A percentile compares a stretch with the other conserved stretches of the same genome.
phyloP scores from a whole-genome alignment of 2,113 vertebrate genomes.

The Tricholaema leucomelas region DNA sequence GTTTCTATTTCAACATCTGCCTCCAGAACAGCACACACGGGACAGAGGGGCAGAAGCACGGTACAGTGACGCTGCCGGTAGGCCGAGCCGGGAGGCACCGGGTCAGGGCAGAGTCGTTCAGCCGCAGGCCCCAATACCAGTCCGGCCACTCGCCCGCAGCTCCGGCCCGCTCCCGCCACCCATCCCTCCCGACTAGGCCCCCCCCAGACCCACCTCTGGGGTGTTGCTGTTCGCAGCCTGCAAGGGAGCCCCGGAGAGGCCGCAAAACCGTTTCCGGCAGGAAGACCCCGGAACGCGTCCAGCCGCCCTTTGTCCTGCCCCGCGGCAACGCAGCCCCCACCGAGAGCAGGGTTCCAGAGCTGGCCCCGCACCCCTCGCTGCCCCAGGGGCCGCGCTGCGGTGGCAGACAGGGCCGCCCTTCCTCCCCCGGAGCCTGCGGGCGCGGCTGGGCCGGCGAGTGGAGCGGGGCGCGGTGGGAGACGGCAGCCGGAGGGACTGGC shows the following conservation, averaged over 20 bases:
- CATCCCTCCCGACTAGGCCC: too few species aligned
- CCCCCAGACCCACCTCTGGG: neutral
- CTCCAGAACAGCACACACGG: rapidly evolving
- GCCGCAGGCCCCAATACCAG: neutral
- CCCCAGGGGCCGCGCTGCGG: too few species aligned
- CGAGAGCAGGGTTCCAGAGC: neutral
- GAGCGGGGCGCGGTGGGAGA: neutral
- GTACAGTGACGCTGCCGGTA: too few species aligned
- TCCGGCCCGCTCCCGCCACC: neutral
- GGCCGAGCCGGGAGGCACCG: too few species aligned
- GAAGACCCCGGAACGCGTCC: neutral
- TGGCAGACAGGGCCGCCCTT: neutral
- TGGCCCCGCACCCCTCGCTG: neutral
- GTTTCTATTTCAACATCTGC: neutral
- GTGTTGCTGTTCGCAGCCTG: neutral
- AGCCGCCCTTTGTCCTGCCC: neutral
- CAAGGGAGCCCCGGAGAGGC: neutral
- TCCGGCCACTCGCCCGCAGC: too few species aligned
- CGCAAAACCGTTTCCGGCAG: neutral
- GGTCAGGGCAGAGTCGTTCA: neutral
- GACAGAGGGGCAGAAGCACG: too few species aligned
- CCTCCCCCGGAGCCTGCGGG: neutral
- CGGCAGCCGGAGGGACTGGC: neutral
- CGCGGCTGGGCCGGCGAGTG: neutral
- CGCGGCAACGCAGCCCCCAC: neutral